Percentiles rank a stretch among this genome's conserved stretches.
Conservation (phyloP, 2,797 vertebrate genomes). For the Triplophysa bombifrons region DNA sequence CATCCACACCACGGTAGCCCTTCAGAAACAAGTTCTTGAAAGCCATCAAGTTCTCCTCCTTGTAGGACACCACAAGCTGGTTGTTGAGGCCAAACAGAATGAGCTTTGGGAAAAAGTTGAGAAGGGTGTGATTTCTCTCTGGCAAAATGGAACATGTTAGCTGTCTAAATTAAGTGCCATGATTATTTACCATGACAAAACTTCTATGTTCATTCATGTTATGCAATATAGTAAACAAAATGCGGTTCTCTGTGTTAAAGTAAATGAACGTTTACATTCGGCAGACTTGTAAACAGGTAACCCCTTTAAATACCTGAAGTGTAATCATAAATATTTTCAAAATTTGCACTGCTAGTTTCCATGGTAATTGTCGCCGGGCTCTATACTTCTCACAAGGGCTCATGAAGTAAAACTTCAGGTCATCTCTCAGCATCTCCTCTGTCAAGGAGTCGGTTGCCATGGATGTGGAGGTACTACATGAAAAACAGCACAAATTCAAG, state of each 20-base stretch:
- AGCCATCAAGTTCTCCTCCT: slow-evolving; percentile 89
- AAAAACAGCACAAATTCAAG: neutral
- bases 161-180: neutral
- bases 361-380: slow-evolving; percentile 86
- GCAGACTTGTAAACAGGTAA: neutral
- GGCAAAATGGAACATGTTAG: neutral
- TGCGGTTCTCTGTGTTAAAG: neutral
- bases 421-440: slow-evolving; percentile 81
- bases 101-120: slow-evolving; percentile 75
- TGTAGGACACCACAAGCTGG: slow-evolving; percentile 93
- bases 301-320: slow-evolving; percentile 81
- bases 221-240: neutral
- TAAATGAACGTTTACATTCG: neutral
- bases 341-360: slow-evolving; percentile 95
- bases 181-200: neutral
- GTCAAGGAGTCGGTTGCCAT: slow-evolving; percentile 69
- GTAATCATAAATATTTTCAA: slow-evolving; percentile 97
- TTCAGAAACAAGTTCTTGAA: slow-evolving; percentile 94
- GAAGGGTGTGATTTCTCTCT: neutral
- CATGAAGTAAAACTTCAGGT: slow-evolving; percentile 97
- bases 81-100: slow-evolving; percentile 94
- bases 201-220: neutral
- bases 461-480: slow-evolving; percentile 53
- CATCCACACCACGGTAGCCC: slow-evolving; percentile 85
- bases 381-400: slow-evolving; percentile 96